Evolutionary conservation across 2,888 invertebrate genomes (phyloP), one percentile per base, ranked within the genome.

Genomic region (Diplazon laetatorius): DNA sequence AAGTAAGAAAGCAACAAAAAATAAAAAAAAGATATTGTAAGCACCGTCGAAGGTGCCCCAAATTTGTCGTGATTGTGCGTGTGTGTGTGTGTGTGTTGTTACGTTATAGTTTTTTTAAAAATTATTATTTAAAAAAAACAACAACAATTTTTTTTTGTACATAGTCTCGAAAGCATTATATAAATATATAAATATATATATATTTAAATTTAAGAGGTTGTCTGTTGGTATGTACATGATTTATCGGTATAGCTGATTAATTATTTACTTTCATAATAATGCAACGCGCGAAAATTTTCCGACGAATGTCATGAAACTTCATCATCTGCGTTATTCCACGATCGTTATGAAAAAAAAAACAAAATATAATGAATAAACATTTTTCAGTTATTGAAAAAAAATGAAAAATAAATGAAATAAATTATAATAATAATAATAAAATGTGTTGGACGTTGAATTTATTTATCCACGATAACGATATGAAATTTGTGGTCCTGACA

Each of bases 181-280:
- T n/a, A n/a, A n/a, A n/a, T n/a, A n/a, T n/a, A n/a, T n/a, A n/a
- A n/a, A n/a, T n/a, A n/a, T n/a, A n/a, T n/a, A n/a, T n/a, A 85
- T 85, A 85, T 84, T 83, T 82, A 82, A 84, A 81, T 85, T 83
- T 85, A 84, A 86, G 82, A 81, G 86, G 85, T 87, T 86, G 86
- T 87, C 86, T 87, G 86, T 87, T 87, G 83, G 85, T 84, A 85
- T 83, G 84, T 85, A 83, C 81, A 85, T 83, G 85, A 87, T 85
- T 87, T 86, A 87, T 86, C 74, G 65, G 80, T 80, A 80, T 81
- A 81, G 70, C 78, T 81, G 80, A 82, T 81, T 81, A 82, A 82
- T 80, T 80, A 81, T 82, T n/a, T 77, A 80, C 71, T 80, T 80
- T 77, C 78, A 78, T 76, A 76, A 66, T 62, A 71, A 68, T 55